A percentile compares a stretch with the other conserved stretches of the same genome.
Conservation (phyloP, 2,113 vertebrate species). For the Melanerpes formicivorus region DNA sequence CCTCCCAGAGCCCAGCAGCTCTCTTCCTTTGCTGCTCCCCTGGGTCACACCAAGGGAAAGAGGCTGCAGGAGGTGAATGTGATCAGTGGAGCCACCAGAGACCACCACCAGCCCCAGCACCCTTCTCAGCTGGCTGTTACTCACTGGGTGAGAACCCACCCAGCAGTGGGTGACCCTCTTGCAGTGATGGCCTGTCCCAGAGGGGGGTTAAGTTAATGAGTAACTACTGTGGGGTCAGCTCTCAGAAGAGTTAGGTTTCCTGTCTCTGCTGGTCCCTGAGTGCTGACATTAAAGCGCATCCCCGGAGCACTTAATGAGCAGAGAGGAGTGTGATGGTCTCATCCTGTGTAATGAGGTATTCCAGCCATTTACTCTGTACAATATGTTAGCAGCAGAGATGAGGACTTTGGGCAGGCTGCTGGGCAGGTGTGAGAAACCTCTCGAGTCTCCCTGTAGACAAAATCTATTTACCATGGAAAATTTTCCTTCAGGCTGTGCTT, state of each 20-base stretch:
- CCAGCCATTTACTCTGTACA: slow-evolving; percentile 31
- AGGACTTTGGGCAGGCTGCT: neutral
- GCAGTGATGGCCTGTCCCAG: neutral
- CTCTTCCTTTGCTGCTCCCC: neutral
- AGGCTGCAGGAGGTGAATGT: neutral
- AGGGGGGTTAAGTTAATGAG: slow-evolving; percentile 33
- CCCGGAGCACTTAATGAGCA: slow-evolving; percentile 43
- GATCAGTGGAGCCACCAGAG: slow-evolving; percentile 7
- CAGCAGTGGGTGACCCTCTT: slow-evolving; percentile 9
- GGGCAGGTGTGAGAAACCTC: slow-evolving; percentile 18
- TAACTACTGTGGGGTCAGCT: slow-evolving; percentile 1
- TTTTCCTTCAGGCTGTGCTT: neutral
- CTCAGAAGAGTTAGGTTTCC: neutral
- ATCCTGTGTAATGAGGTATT: slow-evolving; percentile 53
- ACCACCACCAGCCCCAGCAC: neutral
- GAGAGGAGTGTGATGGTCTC: slow-evolving; percentile 67
- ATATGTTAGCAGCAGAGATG: slow-evolving; percentile 22
- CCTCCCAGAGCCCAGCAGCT: neutral
- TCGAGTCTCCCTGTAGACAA: neutral
- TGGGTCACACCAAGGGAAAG: neutral
- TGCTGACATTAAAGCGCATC: slow-evolving; percentile 56
- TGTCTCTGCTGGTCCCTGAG: slow-evolving; percentile 3
- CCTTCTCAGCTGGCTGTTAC: neutral
- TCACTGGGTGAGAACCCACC: slow-evolving; percentile 10
- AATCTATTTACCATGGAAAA: neutral